These are phyloP conservation scores for Hermetia illucens DNA, from an alignment of 1,140 invertebrate genomes.

Conservation along the genomic window DNA sequence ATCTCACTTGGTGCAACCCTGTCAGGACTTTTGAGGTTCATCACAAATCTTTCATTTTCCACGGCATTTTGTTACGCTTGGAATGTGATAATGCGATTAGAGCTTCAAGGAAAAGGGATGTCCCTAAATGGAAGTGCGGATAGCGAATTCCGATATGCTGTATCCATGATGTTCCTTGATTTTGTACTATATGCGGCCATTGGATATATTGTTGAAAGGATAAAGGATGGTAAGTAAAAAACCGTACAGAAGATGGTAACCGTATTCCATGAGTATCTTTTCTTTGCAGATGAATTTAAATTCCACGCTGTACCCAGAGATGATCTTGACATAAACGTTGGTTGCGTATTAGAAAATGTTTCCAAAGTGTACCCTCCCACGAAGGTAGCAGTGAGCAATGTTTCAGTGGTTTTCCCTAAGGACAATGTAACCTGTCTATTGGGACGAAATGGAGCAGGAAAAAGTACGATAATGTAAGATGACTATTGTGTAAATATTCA, in stretches of 20 bases:
- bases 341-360: conserved; percentile 34
- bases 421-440: conserved; percentile 62
- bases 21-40: conserved; percentile 34
- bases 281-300: conserved; percentile 16
- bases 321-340: conserved; percentile 28
- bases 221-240: conserved; percentile 14
- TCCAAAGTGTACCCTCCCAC: conserved; percentile 32
- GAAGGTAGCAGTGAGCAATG: conserved; percentile 46
- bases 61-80: conserved; percentile 47
- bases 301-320: conserved; percentile 19
- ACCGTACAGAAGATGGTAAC: too few species aligned
- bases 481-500: background rate
- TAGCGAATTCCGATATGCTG: conserved; percentile 18
- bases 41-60: conserved; percentile 35
- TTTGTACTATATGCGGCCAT: conserved; percentile 32
- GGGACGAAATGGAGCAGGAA: conserved; percentile 75
- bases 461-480: conserved; percentile 63
- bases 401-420: conserved; percentile 34
- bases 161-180: conserved; percentile 34
- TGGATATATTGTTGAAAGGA: conserved; percentile 27
- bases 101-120: conserved; percentile 36
- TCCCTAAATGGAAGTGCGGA: conserved; percentile 20
- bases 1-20: conserved; percentile 44
- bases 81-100: conserved; percentile 39
- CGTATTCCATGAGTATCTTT: too few species aligned